Evolutionary conservation across 2,888 invertebrate species (phyloP), one percentile per base, ranked within the genome.

Genomic region (Andrena trimmerana): DNA sequence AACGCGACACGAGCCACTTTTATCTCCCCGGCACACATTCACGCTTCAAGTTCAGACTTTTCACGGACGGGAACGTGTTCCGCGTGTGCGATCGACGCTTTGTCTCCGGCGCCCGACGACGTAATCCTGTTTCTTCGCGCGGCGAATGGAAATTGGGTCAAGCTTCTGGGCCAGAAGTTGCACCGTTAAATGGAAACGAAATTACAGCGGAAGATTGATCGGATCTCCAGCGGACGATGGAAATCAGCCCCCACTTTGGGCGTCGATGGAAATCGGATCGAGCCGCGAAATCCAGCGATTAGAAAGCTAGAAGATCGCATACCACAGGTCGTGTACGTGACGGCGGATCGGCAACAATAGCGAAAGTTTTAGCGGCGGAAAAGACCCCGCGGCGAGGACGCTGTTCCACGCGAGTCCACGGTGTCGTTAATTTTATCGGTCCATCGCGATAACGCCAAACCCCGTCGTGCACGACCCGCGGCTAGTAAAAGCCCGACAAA

Each of bases 261-360:
- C 10, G 27, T 54, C 42, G 29, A 70, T 48, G 65, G 57, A 77
- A 77, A 72, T 78, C 67, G 36, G 42, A 60, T 6, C 68, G 67
- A 8, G 20, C 42, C 63, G 78, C 70, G 54, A 24, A 63, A 78
- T 73, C 73, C 50, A 50, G 24, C 50, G 78, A 79, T 73, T 76
- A 66, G 80, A 84, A 77, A 80, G 84, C 59, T 29, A 24, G 36
- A 57, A 57, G 76, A 62, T 84, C 78, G 65, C 60, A 71, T 57
- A 27, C n/a, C 68, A 52, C 33, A 62, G 72, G 66, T 85, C 67
- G 60, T 68, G 57, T 67, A 85, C 71, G 85, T 85, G 81, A 85
- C 77, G 71, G 31, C 42, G 48, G 60, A 63, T 59, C 73, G 78
- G 67, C 60, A 84, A 84, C 85, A 85, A 85, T 85, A 68, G 85